Evolutionary conservation across 2,888 invertebrate genomes (phyloP).

Genomic region (Drosophila heteroneura): DNA sequence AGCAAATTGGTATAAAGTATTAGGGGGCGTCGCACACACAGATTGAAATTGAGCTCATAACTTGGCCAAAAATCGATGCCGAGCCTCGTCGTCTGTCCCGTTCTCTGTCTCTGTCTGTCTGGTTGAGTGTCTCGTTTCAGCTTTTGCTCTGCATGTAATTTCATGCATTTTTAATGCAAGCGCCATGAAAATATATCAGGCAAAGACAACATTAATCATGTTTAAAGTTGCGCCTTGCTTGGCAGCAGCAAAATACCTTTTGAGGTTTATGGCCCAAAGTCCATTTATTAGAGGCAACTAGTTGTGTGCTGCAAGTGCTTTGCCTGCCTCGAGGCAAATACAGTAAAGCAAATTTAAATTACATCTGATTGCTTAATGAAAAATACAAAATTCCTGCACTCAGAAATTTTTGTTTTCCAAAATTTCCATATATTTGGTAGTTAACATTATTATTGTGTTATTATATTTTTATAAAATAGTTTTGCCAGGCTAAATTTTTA

Average conservation of each 20-base stretch:
- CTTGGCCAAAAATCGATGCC: slow-evolving; percentile 58
- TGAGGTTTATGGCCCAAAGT: slow-evolving; percentile 37
- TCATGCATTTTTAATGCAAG: slow-evolving; percentile 70
- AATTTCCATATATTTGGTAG: not conserved
- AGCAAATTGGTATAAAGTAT: slow-evolving; percentile 50
- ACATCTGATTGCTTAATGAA: not conserved
- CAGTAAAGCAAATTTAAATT: not conserved
- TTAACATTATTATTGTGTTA: not conserved
- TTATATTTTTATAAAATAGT: not conserved
- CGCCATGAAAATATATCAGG: slow-evolving; percentile 54
- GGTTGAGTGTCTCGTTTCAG: not conserved
- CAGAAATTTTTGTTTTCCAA: not conserved
- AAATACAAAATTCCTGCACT: no score
- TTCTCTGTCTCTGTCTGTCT: not conserved
- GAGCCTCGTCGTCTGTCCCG: not conserved
- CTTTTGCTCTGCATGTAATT: slow-evolving; percentile 54
- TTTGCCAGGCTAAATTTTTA: not conserved
- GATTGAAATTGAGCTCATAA: slow-evolving; percentile 34
- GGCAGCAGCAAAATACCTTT: slow-evolving; percentile 31
- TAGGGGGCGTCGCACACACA: slow-evolving; percentile 22
- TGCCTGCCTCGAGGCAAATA: slow-evolving; percentile 20
- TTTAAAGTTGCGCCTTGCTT: slow-evolving; percentile 56
- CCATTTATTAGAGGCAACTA: slow-evolving; percentile 65
- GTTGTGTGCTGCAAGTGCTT: slow-evolving; percentile 34
- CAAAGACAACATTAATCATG: slow-evolving; percentile 63